These are phyloP conservation scores for Beroe forskalii DNA, from an alignment of 37 sponge, comb jelly and placozoan species.

Conservation along the genomic window DNA sequence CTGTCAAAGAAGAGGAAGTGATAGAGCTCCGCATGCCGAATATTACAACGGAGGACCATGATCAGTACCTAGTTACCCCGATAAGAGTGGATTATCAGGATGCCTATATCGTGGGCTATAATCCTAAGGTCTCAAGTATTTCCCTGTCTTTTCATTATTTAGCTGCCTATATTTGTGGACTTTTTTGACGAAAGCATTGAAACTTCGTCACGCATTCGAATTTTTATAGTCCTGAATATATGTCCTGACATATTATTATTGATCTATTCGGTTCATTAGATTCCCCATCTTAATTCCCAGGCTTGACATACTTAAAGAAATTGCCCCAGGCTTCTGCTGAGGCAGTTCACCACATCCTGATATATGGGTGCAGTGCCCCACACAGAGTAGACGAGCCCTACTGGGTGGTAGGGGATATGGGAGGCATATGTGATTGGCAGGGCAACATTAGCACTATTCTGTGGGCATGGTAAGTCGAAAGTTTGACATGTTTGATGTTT, in stretches of 20 bases:
- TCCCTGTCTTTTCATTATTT: too few relatives aligned
- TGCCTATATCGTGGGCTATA: conserved; percentile 16
- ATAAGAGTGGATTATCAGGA: conserved; percentile 15
- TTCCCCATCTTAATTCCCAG: too few relatives aligned
- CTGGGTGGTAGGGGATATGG: conserved; percentile 43
- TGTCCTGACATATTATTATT: too few relatives aligned
- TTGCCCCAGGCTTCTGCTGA: conserved; percentile 23
- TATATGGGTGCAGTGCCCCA: conserved; percentile 23
- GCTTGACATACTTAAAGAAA: too few relatives aligned
- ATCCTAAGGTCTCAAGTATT: conserved; percentile 3
- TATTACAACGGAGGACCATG: conserved; percentile 4
- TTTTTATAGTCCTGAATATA: too few relatives aligned
- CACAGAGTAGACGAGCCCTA: background rate
- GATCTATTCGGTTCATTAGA: too few relatives aligned
- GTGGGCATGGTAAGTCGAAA: conserved; percentile 45
- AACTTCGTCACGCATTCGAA: too few relatives aligned
- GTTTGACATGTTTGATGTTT: too few relatives aligned
- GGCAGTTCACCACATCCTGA: conserved; percentile 34
- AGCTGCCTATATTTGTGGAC: too few relatives aligned
- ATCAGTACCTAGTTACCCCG: background rate
- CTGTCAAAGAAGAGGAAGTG: background rate
- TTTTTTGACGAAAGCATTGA: too few relatives aligned
- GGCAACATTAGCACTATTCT: conserved; percentile 17
- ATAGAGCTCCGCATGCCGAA: conserved; percentile 9
- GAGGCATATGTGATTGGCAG: conserved; percentile 15